phyloP scores from a whole-genome alignment of 2,113 vertebrate species.

The Alexandromys fortis region DNA sequence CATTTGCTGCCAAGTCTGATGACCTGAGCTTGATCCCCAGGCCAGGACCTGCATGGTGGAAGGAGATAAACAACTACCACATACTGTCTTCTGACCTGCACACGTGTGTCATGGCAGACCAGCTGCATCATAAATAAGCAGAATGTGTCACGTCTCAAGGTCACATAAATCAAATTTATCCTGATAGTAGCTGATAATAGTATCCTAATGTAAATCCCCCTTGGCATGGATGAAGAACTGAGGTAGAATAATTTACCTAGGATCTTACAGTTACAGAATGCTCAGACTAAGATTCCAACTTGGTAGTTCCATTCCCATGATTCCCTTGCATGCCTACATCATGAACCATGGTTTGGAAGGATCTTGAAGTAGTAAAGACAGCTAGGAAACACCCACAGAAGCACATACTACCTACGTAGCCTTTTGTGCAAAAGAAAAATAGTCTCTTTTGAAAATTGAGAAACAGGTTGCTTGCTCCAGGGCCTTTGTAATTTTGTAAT shows the following conservation, averaged over 20 bases:
- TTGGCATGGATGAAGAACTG: background rate
- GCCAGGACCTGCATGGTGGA: background rate
- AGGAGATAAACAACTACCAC: background rate
- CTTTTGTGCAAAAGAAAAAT: slow-evolving; percentile 6
- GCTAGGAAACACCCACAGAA: background rate
- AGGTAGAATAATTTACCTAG: background rate
- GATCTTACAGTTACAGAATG: background rate
- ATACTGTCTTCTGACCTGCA: background rate
- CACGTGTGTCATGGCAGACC: too few species aligned
- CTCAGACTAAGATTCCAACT: background rate
- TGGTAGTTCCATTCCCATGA: background rate
- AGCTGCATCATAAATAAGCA: background rate
- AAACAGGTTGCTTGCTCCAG: background rate
- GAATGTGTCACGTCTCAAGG: background rate
- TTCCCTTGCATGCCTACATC: background rate
- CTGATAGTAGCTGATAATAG: background rate
- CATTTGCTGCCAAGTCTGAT: background rate
- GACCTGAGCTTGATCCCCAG: background rate
- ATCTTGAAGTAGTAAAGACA: background rate
- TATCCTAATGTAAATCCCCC: background rate
- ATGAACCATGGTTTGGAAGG: background rate
- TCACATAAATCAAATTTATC: background rate
- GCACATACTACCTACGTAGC: background rate
- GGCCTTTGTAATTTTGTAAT: too few species aligned
- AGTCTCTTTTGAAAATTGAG: background rate